phyloP scores from a whole-genome alignment of 1,140 invertebrate species.

The Aphaenogaster rudis region DNA sequence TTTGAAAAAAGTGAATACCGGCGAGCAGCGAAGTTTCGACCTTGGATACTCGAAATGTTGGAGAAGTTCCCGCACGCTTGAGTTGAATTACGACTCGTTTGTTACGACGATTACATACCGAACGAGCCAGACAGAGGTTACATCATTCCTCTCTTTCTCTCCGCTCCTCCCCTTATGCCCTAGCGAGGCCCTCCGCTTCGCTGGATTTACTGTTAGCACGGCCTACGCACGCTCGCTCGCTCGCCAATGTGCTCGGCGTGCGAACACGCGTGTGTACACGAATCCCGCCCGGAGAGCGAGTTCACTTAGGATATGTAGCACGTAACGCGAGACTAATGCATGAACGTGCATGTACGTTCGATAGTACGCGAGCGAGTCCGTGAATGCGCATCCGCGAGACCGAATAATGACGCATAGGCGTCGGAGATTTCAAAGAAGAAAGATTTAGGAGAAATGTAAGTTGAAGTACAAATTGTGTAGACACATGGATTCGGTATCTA shows the following conservation, averaged over 20 bases:
- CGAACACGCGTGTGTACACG: constrained; percentile 25
- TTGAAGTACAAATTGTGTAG: neutral
- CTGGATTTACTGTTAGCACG: constrained; percentile 65
- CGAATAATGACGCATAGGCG: constrained; percentile 33
- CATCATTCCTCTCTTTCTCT: constrained; percentile 26
- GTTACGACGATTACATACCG: constrained; percentile 38
- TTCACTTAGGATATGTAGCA: constrained; percentile 23
- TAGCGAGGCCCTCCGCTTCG: constrained; percentile 8
- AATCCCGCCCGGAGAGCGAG: constrained; percentile 31
- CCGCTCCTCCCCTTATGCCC: neutral
- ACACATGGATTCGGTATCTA: neutral
- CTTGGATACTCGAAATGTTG: constrained; percentile 31
- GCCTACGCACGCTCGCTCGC: constrained; percentile 37
- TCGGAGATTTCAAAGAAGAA: neutral
- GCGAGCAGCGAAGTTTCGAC: neutral
- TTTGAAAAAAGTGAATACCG: neutral
- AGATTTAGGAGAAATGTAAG: neutral
- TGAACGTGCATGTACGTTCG: constrained; percentile 1
- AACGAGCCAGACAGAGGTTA: constrained; percentile 44
- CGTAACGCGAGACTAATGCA: constrained; percentile 40
- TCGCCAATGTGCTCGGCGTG: neutral
- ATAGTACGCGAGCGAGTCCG: neutral
- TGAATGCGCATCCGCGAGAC: constrained; percentile 12
- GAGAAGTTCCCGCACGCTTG: neutral
- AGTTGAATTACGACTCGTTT: constrained; percentile 15